Conservation (phyloP, 2,113 vertebrate genomes). For the Mobula birostris region DNA sequence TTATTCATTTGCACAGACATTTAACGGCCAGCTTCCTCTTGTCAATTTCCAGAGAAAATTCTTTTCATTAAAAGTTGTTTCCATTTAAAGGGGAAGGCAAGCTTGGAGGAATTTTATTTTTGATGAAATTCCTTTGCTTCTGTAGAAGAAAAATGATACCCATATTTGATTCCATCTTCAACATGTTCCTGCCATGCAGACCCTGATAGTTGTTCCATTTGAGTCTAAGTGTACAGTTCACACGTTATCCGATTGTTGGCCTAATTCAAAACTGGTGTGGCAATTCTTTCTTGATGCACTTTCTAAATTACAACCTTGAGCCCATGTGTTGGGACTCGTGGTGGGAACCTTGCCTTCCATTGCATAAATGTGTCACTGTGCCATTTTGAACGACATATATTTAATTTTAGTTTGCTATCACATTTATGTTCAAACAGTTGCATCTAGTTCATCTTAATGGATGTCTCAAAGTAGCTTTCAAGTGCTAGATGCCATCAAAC, state of each 20-base stretch:
- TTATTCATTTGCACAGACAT: constrained; percentile 4
- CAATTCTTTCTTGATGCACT: no score
- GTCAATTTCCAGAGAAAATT: constrained; percentile 13
- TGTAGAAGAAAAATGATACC: not conserved
- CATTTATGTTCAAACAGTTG: not conserved
- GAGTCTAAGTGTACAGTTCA: no score
- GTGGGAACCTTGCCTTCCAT: not conserved
- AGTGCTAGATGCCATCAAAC: not conserved
- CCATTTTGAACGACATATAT: not conserved
- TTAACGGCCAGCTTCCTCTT: constrained; percentile 14
- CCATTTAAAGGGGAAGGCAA: not conserved
- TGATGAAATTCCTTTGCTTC: not conserved
- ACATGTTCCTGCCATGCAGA: not conserved
- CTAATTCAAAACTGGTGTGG: no score
- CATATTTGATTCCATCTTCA: not conserved
- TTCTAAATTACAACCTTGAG: no score
- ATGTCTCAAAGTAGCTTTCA: not conserved
- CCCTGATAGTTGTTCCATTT: no score
- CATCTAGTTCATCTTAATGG: not conserved
- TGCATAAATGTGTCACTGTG: not conserved
- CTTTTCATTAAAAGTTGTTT: not conserved
- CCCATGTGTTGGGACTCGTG: no score
- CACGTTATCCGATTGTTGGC: no score
- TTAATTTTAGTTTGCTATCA: not conserved
- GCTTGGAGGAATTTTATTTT: not conserved